A percentile compares a stretch with the other conserved stretches of the same genome.
phyloP scores from a whole-genome alignment of 92 coral and sea anemone genomes.

The Epizoanthus rinbou region DNA sequence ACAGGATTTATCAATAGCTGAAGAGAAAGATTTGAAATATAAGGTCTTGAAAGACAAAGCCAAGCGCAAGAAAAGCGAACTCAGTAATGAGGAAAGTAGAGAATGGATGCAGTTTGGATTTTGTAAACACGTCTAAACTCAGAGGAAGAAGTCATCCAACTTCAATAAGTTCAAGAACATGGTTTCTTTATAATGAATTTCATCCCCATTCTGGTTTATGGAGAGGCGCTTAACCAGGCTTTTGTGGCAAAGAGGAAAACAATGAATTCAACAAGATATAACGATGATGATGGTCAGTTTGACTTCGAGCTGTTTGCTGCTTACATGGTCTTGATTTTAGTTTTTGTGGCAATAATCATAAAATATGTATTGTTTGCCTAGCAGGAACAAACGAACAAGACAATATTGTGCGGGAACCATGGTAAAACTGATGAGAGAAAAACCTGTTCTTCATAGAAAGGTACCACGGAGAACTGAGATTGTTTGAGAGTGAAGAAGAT shows the following conservation, averaged over 20 bases:
- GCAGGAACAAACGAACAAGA: background rate
- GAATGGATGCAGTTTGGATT: background rate
- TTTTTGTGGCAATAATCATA: slow-evolving; percentile 79
- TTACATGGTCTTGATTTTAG: slow-evolving; percentile 72
- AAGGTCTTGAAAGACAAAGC: background rate
- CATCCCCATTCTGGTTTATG: background rate
- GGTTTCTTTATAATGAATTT: background rate
- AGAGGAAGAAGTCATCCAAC: background rate
- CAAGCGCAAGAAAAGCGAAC: background rate
- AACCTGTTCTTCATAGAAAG: too few relatives aligned
- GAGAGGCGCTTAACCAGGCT: background rate
- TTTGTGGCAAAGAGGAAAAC: background rate
- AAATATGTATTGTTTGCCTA: slow-evolving; percentile 74
- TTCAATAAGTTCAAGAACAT: background rate
- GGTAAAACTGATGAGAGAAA: too few relatives aligned
- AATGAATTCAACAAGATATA: slow-evolving; percentile 69
- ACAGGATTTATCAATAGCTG: too few relatives aligned
- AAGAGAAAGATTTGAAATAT: background rate
- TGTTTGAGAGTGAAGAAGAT: too few relatives aligned
- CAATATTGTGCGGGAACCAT: too few relatives aligned
- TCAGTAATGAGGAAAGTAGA: background rate
- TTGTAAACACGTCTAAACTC: background rate
- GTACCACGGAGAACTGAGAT: too few relatives aligned
- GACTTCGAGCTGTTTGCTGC: slow-evolving; percentile 79
- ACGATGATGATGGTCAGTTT: slow-evolving; percentile 50